Base-by-base conservation (phyloP, 1,140 invertebrate species). In the Listronotus oregonensis region DNA sequence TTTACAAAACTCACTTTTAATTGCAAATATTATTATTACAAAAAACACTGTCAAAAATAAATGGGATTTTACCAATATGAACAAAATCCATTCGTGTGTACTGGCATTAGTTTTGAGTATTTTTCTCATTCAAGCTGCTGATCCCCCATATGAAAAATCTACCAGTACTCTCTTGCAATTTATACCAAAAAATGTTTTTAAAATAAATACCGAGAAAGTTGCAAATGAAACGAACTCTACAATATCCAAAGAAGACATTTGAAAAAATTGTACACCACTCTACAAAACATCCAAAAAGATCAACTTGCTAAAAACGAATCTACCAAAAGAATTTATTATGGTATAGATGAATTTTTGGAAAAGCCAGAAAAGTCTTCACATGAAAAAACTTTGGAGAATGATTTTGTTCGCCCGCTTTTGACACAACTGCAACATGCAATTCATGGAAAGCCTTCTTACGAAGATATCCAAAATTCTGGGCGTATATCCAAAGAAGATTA, bases 31-130 rank as follows among this genome's bases (percentile, higher is more conserved):
- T 27, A 3, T 3, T 27, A 27, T 3, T 27, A 27, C 34, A 37
- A 37, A 37, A 37, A 9, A 7, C 3, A 51, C 11, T 18, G 27
- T 18, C 8, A 32, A 15, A 31, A 55, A 17, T 76, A 77, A 75
- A 78, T 78, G 76, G 75, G 75, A 77, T 62, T 67, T 50, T 52
- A 67, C 56, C 71, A 79, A 64, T 68, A 79, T 79, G 77, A 78
- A 75, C 70, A 73, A 71, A 63, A 75, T 79, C 69, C 75, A 78
- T 63, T 76, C 77, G 52, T 67, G 68, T 50, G 59, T 79, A 46
- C 64, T 79, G 52, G 76, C 77, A 31, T 62, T 77, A 47, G 74
- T 79, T 50, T 72, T 78, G 69, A 73, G 75, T 50, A 74, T 79
- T 52, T 77, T 79, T 60, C 68, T 79, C 50, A 79, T 77, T 50